These are phyloP conservation scores for Forbesichthys papilliferus DNA, from an alignment of 2,113 vertebrate species.

Conservation along the genomic window DNA sequence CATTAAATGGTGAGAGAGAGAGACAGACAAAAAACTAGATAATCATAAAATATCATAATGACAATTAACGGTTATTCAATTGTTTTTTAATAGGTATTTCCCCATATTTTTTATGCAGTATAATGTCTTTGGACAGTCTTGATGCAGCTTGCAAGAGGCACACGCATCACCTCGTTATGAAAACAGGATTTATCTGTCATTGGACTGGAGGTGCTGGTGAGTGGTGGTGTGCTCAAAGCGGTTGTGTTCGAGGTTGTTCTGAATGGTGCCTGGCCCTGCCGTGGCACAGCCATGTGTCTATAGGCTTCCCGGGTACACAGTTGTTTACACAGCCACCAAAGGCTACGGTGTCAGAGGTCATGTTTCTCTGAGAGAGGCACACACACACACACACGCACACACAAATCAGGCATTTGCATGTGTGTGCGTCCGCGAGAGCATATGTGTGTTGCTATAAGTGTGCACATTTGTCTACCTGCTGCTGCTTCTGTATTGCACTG, in stretches of 20 bases:
- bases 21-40: slow-evolving; percentile 54
- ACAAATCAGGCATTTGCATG: neutral
- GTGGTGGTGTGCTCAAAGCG: slow-evolving; percentile 58
- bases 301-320: slow-evolving; percentile 67
- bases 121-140: neutral
- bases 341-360: slow-evolving; percentile 69
- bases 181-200: slow-evolving; percentile 21
- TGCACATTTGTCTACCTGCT: slow-evolving; percentile 5
- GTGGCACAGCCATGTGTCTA: slow-evolving; percentile 57
- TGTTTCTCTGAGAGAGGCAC: slow-evolving; percentile 56
- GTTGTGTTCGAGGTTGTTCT: slow-evolving; percentile 65
- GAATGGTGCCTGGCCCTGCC: slow-evolving; percentile 70
- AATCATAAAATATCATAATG: slow-evolving; percentile 36
- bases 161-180: neutral
- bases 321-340: slow-evolving; percentile 69
- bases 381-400: too few relatives aligned
- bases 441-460: slow-evolving; percentile 9
- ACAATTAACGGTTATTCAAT: slow-evolving; percentile 43
- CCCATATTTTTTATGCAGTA: neutral
- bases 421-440: neutral
- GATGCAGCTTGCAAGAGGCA: neutral
- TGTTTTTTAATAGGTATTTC: slow-evolving; percentile 32
- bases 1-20: slow-evolving; percentile 14
- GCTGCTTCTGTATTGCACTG: neutral
- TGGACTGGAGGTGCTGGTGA: slow-evolving; percentile 50